Conservation (phyloP, 1,140 invertebrate species). For the Aphidius gifuensis region DNA sequence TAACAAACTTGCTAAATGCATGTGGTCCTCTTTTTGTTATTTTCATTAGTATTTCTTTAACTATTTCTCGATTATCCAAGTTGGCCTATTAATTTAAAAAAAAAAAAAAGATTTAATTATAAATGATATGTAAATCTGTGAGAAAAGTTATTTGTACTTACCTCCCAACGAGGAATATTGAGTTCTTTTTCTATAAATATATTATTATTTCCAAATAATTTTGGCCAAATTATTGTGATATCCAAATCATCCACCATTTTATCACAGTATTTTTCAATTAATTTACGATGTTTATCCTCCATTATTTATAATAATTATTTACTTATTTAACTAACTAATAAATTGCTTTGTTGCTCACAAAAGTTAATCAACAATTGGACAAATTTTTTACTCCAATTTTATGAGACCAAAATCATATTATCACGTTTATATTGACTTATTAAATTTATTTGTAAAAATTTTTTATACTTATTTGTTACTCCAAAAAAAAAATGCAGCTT, state of each 20-base stretch:
- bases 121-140: slow-evolving; percentile 8
- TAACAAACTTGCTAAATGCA: slow-evolving; percentile 38
- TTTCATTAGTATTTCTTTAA: slow-evolving; percentile 32
- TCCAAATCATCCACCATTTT: slow-evolving; percentile 6
- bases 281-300: too few relatives aligned
- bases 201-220: slow-evolving; percentile 32
- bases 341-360: too few relatives aligned
- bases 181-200: slow-evolving; percentile 33
- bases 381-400: too few relatives aligned
- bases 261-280: too few relatives aligned
- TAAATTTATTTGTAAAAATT: too few relatives aligned
- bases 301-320: too few relatives aligned
- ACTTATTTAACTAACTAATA: too few relatives aligned
- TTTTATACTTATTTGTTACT: too few relatives aligned
- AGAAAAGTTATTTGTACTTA: slow-evolving; percentile 24
- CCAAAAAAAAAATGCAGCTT: too few relatives aligned
- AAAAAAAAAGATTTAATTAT: background rate
- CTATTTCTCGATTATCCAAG: slow-evolving; percentile 24
- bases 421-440: too few relatives aligned
- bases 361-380: too few relatives aligned
- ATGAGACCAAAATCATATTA: too few relatives aligned
- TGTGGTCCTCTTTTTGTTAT: slow-evolving; percentile 41
- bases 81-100: slow-evolving; percentile 23
- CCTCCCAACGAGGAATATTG: slow-evolving; percentile 40
- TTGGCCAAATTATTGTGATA: slow-evolving; percentile 35